phyloP scores from a whole-genome alignment of 2,888 invertebrate species.

The Acleris holmiana region DNA sequence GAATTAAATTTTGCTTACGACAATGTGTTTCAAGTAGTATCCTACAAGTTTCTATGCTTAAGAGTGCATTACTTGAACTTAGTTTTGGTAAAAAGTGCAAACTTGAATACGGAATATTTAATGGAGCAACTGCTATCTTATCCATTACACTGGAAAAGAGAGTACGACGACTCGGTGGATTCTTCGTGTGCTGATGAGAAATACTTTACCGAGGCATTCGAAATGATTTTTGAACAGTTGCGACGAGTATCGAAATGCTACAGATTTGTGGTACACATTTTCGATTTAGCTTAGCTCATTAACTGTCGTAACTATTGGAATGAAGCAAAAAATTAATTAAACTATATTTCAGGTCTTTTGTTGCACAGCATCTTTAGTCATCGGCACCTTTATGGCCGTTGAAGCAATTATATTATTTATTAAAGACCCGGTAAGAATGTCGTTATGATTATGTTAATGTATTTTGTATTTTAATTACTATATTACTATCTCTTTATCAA shows the following conservation, averaged over 20 bases:
- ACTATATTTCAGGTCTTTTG: constrained; percentile 49
- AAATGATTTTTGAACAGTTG: constrained; percentile 53
- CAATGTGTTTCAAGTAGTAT: constrained; percentile 48
- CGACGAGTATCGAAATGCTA: constrained; percentile 49
- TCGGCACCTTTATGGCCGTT: constrained; percentile 58
- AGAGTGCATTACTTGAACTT: constrained; percentile 64
- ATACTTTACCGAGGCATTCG: constrained; percentile 51
- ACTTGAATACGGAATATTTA: constrained; percentile 56
- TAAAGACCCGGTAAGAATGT: constrained; percentile 50
- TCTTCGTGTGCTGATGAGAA: constrained; percentile 47
- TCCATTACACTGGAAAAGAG: constrained; percentile 56
- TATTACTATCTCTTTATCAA: neutral
- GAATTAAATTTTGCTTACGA: constrained; percentile 56
- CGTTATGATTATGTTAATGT: neutral
- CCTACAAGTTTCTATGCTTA: constrained; percentile 49
- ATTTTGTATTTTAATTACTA: no score
- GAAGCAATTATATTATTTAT: constrained; percentile 56
- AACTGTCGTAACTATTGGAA: no score
- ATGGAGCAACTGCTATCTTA: constrained; percentile 57
- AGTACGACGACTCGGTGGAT: constrained; percentile 53
- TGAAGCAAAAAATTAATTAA: neutral
- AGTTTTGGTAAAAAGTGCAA: constrained; percentile 58
- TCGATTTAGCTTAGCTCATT: neutral
- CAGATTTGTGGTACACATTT: constrained; percentile 59
- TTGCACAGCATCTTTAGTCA: constrained; percentile 45